Evolutionary conservation across 2,113 vertebrate species (phyloP).

Genomic region (Chaetops frenatus): DNA sequence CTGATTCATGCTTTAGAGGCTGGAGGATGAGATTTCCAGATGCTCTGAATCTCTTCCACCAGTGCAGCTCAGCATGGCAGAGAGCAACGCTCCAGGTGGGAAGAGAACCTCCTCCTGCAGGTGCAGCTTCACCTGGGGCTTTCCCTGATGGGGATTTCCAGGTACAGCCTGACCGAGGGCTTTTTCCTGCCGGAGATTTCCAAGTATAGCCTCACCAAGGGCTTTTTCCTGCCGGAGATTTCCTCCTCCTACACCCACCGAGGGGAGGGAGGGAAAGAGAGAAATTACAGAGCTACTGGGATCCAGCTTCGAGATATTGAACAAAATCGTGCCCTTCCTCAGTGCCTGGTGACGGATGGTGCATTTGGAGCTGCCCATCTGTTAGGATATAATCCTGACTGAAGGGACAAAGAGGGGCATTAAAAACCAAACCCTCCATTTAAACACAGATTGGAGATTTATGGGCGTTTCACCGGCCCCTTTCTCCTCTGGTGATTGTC

Average conservation of each 20-base stretch:
- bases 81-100: background rate
- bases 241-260: no score
- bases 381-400: background rate
- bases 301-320: background rate
- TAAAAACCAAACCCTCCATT: background rate
- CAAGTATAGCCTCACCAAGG: background rate
- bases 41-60: background rate
- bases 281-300: background rate
- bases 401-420: background rate
- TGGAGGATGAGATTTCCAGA: background rate
- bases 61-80: background rate
- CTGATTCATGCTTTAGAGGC: background rate
- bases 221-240: background rate
- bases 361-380: background rate
- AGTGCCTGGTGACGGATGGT: background rate
- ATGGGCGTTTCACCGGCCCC: background rate
- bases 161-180: background rate
- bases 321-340: background rate
- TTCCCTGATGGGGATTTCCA: background rate
- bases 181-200: background rate
- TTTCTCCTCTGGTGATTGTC: background rate
- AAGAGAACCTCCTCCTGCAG: background rate
- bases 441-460: background rate
- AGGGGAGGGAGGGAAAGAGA: background rate
- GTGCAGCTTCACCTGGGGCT: background rate